Percentiles rank a stretch among this genome's conserved stretches.
Evolutionary conservation across 2,888 invertebrate genomes (phyloP).

Genomic region (Erebia aethiops): DNA sequence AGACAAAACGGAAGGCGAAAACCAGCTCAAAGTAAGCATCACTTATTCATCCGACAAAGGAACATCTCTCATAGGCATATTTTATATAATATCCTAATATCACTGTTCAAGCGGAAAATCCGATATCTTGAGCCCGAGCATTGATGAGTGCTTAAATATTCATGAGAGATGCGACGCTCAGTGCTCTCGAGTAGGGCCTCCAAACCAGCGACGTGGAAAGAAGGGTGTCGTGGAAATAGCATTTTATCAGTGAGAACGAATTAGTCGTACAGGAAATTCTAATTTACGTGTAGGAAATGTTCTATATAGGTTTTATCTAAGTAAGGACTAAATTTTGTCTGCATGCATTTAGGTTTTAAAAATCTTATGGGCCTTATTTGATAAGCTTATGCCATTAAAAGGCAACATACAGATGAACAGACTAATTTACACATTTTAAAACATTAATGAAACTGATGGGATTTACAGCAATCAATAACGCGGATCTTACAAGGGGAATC

Average conservation of each 20-base stretch:
- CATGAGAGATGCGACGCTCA: constrained; percentile 58
- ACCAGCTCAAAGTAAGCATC: constrained; percentile 7
- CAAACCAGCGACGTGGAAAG: constrained; percentile 16
- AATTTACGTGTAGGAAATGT: background rate
- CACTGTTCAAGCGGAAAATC: constrained; percentile 71
- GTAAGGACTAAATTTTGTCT: too few relatives aligned
- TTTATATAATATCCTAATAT: constrained; percentile 53
- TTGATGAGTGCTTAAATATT: constrained; percentile 77
- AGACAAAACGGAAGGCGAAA: background rate
- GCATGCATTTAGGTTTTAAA: too few relatives aligned
- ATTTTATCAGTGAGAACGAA: background rate
- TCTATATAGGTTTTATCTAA: too few relatives aligned
- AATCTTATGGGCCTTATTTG: too few relatives aligned
- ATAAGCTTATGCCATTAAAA: too few relatives aligned
- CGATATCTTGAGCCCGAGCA: constrained; percentile 74
- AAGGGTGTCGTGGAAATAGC: background rate
- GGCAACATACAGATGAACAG: too few relatives aligned
- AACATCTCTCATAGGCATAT: constrained; percentile 46
- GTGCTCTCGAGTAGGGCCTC: constrained; percentile 18
- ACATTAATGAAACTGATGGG: too few relatives aligned
- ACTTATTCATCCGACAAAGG: constrained; percentile 27
- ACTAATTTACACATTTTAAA: too few relatives aligned
- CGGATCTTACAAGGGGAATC: too few relatives aligned
- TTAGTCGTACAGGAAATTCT: background rate
- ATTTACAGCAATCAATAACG: too few relatives aligned